Base-by-base conservation (phyloP, 2,113 vertebrate genomes). In the Zootoca vivipara region DNA sequence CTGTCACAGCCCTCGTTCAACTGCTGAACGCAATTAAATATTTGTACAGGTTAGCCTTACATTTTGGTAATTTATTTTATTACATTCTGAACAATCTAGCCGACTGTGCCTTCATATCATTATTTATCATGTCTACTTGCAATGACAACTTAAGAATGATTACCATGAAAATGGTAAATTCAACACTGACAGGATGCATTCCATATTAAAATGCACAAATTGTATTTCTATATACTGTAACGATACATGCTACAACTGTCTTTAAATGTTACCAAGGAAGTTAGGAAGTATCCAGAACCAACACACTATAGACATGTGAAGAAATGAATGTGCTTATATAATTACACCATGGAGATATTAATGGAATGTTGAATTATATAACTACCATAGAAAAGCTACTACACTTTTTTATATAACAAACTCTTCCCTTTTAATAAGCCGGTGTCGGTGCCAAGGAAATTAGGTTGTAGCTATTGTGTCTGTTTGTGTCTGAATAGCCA, bases 381-480 rank as follows among this genome's bases (percentile, higher is more conserved):
- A 97, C 90, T 77, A 65, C 65, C 81, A 93, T 10, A 83, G 89
- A 86, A 86, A 93, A 94, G 81, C 74, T 94, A 94, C 69, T 87
- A 92, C 75, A 91, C 10, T 62, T 93, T 92, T 87, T 92, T 95
- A 94, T 85, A 91, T 88, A 94, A 95, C 46, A 87, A 93, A 87
- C 81, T 70, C 56, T 93, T 93, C 90, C 89, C 82, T 96, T 96
- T 92, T 95, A 93, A 93, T 95, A 94, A 89, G 87, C 88, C 86
- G 89, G 78, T 93, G 89, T 38, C 80, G 90, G 92, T 77, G 87
- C 94, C 96, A 95, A 95, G 94, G 92, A 96, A 97, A 97, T 88
- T 93, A 94, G 94, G 94, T 97, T 96, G 94, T 95, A 96, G 94
- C 93, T 94, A 94, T 93, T 96, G 94, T 96, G 94, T 95, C 92